Percentiles rank a stretch among this genome's conserved stretches.
Conservation (phyloP, 1,140 invertebrate species). For the Drosophila lini region DNA sequence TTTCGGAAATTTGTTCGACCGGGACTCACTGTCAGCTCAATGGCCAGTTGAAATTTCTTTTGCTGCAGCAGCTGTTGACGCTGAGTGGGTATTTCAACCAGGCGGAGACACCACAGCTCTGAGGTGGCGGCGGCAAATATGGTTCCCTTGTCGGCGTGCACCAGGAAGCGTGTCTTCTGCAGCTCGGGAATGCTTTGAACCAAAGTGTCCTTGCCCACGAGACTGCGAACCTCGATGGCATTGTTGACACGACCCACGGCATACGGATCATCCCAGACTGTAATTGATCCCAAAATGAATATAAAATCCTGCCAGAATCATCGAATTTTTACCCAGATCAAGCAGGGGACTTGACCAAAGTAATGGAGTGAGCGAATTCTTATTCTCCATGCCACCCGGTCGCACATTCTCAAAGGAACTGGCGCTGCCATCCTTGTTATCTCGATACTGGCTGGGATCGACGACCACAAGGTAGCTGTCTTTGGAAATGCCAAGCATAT, state of each 20-base stretch:
- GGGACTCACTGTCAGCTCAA: slow-evolving; percentile 93
- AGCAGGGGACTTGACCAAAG: slow-evolving; percentile 69
- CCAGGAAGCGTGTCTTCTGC: slow-evolving; percentile 88
- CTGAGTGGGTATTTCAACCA: slow-evolving; percentile 92
- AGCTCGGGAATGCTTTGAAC: slow-evolving; percentile 92
- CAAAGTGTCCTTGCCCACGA: slow-evolving; percentile 89
- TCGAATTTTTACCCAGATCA: slow-evolving; percentile 52
- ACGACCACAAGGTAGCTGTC: slow-evolving; percentile 75
- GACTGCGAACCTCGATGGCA: slow-evolving; percentile 92
- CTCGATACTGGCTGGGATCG: slow-evolving; percentile 67
- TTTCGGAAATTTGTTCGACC: not conserved
- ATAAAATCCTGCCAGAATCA: too few relatives aligned
- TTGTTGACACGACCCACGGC: slow-evolving; percentile 93
- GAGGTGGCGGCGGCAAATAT: slow-evolving; percentile 94
- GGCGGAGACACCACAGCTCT: slow-evolving; percentile 93
- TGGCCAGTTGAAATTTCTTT: slow-evolving; percentile 97
- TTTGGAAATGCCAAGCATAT: slow-evolving; percentile 73
- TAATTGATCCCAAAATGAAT: slow-evolving; percentile 41
- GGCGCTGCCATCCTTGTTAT: slow-evolving; percentile 25
- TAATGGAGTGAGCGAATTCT: slow-evolving; percentile 53
- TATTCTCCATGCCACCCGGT: slow-evolving; percentile 45
- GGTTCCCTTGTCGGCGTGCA: slow-evolving; percentile 89
- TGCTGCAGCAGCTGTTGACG: slow-evolving; percentile 92
- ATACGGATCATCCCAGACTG: slow-evolving; percentile 96
- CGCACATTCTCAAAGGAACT: slow-evolving; percentile 21